Percentiles rank a stretch among this genome's conserved stretches.
These are phyloP conservation scores for Xestia xanthographa DNA, from an alignment of 2,888 invertebrate species.

Conservation along the genomic window DNA sequence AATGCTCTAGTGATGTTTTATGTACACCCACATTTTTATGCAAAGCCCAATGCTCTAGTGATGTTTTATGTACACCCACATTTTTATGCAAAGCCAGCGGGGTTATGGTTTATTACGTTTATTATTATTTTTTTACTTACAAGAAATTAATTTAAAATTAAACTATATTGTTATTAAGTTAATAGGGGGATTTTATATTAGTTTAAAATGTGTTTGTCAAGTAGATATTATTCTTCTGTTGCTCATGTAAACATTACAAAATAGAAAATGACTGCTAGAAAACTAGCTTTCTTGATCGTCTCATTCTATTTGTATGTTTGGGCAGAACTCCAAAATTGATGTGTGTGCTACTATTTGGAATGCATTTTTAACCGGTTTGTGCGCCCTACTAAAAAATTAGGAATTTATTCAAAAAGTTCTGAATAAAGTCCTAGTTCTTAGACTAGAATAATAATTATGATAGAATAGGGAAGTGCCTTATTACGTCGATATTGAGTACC, in stretches of 20 bases:
- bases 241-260: neutral
- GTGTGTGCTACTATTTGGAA: conserved; percentile 2
- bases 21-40: neutral
- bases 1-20: neutral
- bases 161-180: no score
- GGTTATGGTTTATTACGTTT: no score
- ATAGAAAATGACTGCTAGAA: conserved; percentile 1
- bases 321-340: conserved; percentile 42
- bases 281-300: neutral
- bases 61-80: no score
- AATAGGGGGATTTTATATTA: no score
- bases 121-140: no score
- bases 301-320: conserved; percentile 40
- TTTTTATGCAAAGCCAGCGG: no score
- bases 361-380: neutral
- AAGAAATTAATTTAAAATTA: no score
- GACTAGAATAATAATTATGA: neutral
- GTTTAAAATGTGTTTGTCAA: no score
- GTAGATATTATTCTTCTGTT: no score
- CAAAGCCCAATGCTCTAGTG: neutral
- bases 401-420: neutral
- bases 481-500: neutral
- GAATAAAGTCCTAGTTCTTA: no score
- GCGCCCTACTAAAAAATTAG: neutral
- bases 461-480: neutral